Conservation (phyloP, 2,888 invertebrate species). For the Cataglyphis altisquamis region DNA sequence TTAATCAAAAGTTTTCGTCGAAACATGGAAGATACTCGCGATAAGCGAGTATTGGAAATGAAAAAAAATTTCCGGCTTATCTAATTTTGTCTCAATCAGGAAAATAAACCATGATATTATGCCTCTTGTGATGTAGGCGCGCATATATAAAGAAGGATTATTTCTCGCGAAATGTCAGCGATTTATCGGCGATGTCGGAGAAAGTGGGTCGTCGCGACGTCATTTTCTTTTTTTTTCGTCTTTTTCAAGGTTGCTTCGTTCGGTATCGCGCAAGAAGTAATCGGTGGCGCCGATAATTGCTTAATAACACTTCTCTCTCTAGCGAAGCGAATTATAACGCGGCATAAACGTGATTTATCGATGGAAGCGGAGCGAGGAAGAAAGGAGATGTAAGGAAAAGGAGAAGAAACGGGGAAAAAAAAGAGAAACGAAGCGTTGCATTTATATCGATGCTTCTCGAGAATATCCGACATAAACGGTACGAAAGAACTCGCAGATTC, state of each 20-base stretch:
- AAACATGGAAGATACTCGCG: not conserved
- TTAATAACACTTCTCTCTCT: conserved; percentile 19
- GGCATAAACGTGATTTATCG: conserved; percentile 17
- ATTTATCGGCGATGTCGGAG: conserved; percentile 30
- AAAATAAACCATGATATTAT: conserved; percentile 13
- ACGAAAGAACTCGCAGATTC: not conserved
- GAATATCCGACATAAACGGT: not conserved
- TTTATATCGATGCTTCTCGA: not conserved
- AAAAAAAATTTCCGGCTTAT: not conserved
- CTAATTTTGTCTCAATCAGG: conserved; percentile 3
- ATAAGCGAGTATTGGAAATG: not conserved
- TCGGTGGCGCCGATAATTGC: conserved; percentile 17
- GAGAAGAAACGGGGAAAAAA: not conserved
- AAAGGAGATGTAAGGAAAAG: not conserved
- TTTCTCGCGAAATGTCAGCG: conserved; percentile 13
- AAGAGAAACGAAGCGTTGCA: not conserved
- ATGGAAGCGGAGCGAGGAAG: not conserved
- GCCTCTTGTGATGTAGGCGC: not conserved
- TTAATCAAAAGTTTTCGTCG: not conserved
- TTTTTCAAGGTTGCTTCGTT: conserved; percentile 12
- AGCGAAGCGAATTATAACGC: conserved; percentile 26
- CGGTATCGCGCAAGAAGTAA: not conserved
- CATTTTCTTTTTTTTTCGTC: conserved; percentile 32
- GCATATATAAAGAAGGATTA: not conserved
- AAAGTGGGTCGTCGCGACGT: conserved; percentile 39